phyloP scores from a whole-genome alignment of 2,888 invertebrate species.

The Apantesis nais region DNA sequence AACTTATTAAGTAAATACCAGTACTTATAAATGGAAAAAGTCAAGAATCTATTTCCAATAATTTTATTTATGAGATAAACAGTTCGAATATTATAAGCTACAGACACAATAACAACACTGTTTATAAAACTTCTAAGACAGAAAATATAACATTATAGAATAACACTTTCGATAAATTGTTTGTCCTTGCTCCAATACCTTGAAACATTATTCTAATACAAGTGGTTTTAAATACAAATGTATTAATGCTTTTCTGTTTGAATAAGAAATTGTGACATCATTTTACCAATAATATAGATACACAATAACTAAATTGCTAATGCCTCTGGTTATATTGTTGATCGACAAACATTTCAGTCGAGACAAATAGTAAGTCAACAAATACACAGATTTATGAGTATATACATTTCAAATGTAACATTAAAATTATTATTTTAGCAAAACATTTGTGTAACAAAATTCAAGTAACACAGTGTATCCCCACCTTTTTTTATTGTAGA shows the following conservation, averaged over 20 bases:
- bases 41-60: not conserved
- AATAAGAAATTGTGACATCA: not conserved
- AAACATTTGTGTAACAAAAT: not conserved
- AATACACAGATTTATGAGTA: too few species aligned
- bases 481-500: conserved; percentile 15
- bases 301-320: not conserved
- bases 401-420: too few species aligned
- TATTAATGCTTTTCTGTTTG: not conserved
- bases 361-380: not conserved
- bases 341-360: not conserved
- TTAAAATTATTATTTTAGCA: not conserved
- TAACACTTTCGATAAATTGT: too few species aligned
- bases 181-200: too few species aligned
- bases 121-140: not conserved
- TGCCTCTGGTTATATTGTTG: not conserved
- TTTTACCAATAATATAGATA: not conserved
- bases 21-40: too few species aligned
- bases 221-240: too few species aligned
- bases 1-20: too few species aligned
- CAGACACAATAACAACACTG: not conserved
- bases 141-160: too few species aligned
- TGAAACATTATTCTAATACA: too few species aligned
- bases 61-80: not conserved
- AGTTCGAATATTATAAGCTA: not conserved
- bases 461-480: conserved; percentile 6